Evolutionary conservation across 2,888 invertebrate genomes (phyloP).

Genomic region (Alitta virens): DNA sequence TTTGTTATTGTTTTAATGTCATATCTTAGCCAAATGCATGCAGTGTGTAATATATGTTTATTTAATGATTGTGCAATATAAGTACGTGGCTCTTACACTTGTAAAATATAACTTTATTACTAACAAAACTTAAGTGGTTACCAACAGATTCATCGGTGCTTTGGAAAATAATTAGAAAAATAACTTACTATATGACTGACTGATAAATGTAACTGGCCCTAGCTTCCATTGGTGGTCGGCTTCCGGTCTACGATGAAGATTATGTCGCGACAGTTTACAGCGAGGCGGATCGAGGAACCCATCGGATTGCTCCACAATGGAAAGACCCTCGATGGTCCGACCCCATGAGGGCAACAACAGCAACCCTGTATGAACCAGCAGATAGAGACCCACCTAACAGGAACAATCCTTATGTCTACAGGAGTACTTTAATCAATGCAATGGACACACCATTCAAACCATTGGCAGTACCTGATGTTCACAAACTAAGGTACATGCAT

Average conservation of each 20-base stretch:
- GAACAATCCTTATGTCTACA: conserved; percentile 23
- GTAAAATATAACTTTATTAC: too few relatives aligned
- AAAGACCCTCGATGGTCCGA: conserved; percentile 25
- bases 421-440: conserved; percentile 24
- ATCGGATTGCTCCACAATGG: conserved; percentile 27
- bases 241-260: conserved; percentile 24
- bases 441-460: conserved; percentile 25
- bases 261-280: conserved; percentile 24
- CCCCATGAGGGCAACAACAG: conserved; percentile 13
- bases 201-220: too few relatives aligned
- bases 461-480: conserved; percentile 32
- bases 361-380: conserved; percentile 28
- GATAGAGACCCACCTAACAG: conserved; percentile 27
- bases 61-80: too few relatives aligned
- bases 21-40: too few relatives aligned
- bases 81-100: too few relatives aligned
- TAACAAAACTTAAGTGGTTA: too few relatives aligned
- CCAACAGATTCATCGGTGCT: too few relatives aligned
- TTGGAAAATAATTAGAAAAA: too few relatives aligned
- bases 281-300: conserved; percentile 25
- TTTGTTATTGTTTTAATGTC: too few relatives aligned
- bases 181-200: too few relatives aligned
- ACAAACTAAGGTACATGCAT: conserved; percentile 35
- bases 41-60: too few relatives aligned
- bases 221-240: neutral